Base-by-base conservation (phyloP, 2,888 invertebrate genomes). In the Tribolium freemani region DNA sequence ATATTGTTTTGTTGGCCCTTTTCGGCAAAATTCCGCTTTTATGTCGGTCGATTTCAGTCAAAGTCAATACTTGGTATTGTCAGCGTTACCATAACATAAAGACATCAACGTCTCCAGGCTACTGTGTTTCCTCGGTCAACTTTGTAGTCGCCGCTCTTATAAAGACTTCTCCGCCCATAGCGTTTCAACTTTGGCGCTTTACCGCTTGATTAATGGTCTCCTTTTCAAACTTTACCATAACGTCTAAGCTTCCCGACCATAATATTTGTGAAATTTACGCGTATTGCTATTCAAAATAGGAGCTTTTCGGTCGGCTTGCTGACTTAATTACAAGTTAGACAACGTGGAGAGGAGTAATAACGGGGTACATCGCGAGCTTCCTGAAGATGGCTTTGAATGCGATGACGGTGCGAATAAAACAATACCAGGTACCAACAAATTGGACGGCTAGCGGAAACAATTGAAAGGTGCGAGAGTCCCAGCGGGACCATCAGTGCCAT, bases 351-450 rank as follows among this genome's bases (percentile, higher is more conserved):
- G 45, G 60, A 30, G 9, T 50, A 79, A 80, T 80, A 74, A 80
- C 70, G 74, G 80, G 79, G 77, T 79, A 77, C 73, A 74, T 77
- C 76, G 74, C 76, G 76, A 60, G 70, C 73, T 79, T 79, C 78
- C 78, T 78, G 78, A 74, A 75, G 79, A 79, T 78, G 77, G 77
- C 76, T 77, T 73, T 77, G 76, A 78, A 73, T 64, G 67, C 71
- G 69, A 77, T 80, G 80, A 80, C 80, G 76, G 72, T 76, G 77
- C 74, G 69, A 64, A 71, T 73, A 58, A 64, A 64, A 78, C 79
- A 78, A 79, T 79, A 69, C 69, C 56, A 60, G 67, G 71, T 73
- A 67, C 16, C 53, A 74, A 77, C 76, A 77, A 76, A 78, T 75
- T 78, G 75, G 75, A 71, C 64, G 66, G 66, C 63, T 50, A 68